Evolutionary conservation across 2,888 invertebrate genomes (phyloP), one percentile per base, ranked within the genome.

Genomic region (Plebejus melissa): DNA sequence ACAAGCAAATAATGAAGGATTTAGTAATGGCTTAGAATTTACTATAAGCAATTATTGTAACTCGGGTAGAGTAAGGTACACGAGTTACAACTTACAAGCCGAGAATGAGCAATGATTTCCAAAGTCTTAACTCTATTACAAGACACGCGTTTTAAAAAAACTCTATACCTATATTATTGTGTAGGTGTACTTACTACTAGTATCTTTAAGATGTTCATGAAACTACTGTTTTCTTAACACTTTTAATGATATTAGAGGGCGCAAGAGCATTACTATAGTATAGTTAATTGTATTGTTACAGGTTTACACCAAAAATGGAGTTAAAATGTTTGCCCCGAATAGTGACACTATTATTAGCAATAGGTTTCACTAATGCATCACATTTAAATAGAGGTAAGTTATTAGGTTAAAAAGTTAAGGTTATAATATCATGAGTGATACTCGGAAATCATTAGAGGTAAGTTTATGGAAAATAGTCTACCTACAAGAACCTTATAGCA

Each of bases 231-330:
- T 54, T 54, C 1, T 54, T 16, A 16, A 54, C 54, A 16, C 16
- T 54, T 54, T 54, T 54, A 50, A 16, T 54, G 4, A 16, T 16
- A 54, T 54, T 22, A 22, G 22, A 22, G 22, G 22, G 22, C 22
- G 22, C 22, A 3, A 54, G 16, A 54, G 54, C 54, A 54, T 54
- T 28, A 22, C 4, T 69, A 46, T 22, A 74, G 41, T 9, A 76
- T 75, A 74, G 54, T 74, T 71, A n/a, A 77, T 75, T 78, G 69
- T 57, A 78, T 84, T 85, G 81, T 90, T 89, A 6, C 85, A 89
- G 90, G 79, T 80, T 77, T 74, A 72, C 36, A 76, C 76, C 54
- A 77, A 85, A 87, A 80, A 92, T 92, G 91, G 86, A 87, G 85
- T 41, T 86, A 57, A 82, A 85, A 54, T 81, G 82, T 9, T 57